Base-by-base conservation (phyloP, 2,888 invertebrate species). In the Anagyrus pseudococci region DNA sequence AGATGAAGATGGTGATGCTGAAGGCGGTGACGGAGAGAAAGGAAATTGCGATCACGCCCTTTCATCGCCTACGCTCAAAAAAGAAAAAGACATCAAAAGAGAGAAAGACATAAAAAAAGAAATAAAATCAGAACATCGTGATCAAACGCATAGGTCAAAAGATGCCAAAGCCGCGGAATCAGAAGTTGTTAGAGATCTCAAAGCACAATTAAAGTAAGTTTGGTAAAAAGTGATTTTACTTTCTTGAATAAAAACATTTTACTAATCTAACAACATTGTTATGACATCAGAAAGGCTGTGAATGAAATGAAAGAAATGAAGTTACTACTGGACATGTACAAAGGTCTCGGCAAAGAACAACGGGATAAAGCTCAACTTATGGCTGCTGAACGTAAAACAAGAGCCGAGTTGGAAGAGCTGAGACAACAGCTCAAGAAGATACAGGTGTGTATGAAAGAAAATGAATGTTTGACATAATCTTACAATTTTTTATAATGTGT, bases 271-370 rank as follows among this genome's bases (percentile, higher is more conserved):
- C 43, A n/a, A n/a, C n/a, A n/a, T n/a, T n/a, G n/a, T n/a, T n/a
- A 22, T 17, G 43, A 64, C 73, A 78, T 47, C 75, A 95, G 92
- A 82, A 97, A 95, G 84, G 93, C 94, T 13, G 86, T 93, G 49
- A 95, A 94, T 77, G 95, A 94, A 77, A 94, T 96, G 81, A 94
- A 95, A 74, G 98, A 98, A 81, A 87, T 97, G 88, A 97, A 97
- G 78, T 83, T 98, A 0, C 82, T 98, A 13, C 83, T 97, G 67
- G 97, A 98, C 80, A 96, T 96, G 94, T 96, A 97, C 83, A 98
- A 97, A 83, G 94, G 95, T n/a, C 94, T 94, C 8, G 92, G 95
- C 62, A 98, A 97, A 80, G 98, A 98, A 76, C 95, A 96, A 78
- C 85, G 97, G 4, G 97, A 98, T 79, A 97, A 97, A 83, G 96